Conservation (phyloP, 53 echinoderm and acorn worm genomes). For the Henricia sp. region DNA sequence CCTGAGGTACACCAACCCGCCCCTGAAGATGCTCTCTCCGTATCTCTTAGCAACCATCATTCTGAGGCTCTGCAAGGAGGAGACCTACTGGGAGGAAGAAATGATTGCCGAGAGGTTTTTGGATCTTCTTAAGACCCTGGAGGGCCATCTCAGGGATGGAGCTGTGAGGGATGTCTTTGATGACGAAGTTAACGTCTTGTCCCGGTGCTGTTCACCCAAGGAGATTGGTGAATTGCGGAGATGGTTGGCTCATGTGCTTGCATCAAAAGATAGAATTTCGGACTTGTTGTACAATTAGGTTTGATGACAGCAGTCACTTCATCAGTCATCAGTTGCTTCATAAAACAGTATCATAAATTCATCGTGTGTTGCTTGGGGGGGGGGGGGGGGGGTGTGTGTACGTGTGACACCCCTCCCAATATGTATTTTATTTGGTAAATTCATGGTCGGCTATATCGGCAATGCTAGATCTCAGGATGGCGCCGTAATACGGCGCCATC, state of each 20-base stretch:
- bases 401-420: no score
- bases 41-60: slow-evolving; percentile 55
- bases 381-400: no score
- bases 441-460: no score
- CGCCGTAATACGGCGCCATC: no score
- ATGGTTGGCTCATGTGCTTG: slow-evolving; percentile 51
- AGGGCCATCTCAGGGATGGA: slow-evolving; percentile 40
- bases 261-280: slow-evolving; percentile 32
- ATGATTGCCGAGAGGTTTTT: slow-evolving; percentile 78
- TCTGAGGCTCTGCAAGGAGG: slow-evolving; percentile 63
- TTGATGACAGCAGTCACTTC: no score
- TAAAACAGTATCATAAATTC: no score
- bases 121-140: slow-evolving; percentile 64
- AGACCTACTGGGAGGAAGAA: slow-evolving; percentile 70
- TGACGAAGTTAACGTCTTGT: no score
- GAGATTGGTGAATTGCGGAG: slow-evolving; percentile 38
- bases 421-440: no score
- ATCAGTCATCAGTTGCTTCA: no score
- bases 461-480: no score
- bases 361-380: no score
- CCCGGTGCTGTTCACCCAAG: slow-evolving; percentile 46
- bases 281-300: slow-evolving; percentile 5
- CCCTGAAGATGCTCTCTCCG: slow-evolving; percentile 56
- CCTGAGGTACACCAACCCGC: slow-evolving; percentile 43
- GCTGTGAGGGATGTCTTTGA: slow-evolving; percentile 40